Evolutionary conservation across 2,113 vertebrate species (phyloP).

Genomic region (Centropus unirufus): DNA sequence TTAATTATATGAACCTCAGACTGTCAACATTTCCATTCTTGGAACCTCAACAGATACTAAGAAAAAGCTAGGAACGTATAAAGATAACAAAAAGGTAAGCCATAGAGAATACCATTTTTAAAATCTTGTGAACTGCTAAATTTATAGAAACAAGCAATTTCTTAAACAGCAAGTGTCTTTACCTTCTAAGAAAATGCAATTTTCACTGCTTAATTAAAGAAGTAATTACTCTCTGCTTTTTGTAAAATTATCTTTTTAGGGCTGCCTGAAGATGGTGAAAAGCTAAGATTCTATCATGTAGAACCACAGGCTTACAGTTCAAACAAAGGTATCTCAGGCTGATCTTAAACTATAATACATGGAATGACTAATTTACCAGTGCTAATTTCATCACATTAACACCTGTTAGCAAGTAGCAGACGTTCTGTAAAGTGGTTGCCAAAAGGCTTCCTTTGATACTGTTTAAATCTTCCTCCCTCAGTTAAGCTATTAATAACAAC

Average conservation of each 20-base stretch:
- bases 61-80: neutral
- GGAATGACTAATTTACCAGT: neutral
- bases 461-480: neutral
- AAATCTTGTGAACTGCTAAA: neutral
- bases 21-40: neutral
- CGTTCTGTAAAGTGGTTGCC: neutral
- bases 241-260: neutral
- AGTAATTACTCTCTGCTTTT: neutral
- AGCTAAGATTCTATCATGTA: neutral
- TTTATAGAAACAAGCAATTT: neutral
- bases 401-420: neutral
- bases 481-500: neutral
- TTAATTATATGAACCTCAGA: neutral
- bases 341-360: neutral
- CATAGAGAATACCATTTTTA: neutral
- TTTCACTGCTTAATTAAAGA: neutral
- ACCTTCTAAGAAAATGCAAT: neutral
- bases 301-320: neutral
- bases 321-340: neutral
- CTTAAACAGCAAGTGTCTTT: neutral
- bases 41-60: neutral
- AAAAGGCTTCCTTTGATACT: neutral
- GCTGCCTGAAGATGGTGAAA: neutral
- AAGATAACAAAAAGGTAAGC: neutral
- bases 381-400: neutral